A percentile compares a stretch with the other conserved stretches of the same genome.
phyloP scores from a whole-genome alignment of 2,888 invertebrate species.

The Ashinkailepas kermadecensis region DNA sequence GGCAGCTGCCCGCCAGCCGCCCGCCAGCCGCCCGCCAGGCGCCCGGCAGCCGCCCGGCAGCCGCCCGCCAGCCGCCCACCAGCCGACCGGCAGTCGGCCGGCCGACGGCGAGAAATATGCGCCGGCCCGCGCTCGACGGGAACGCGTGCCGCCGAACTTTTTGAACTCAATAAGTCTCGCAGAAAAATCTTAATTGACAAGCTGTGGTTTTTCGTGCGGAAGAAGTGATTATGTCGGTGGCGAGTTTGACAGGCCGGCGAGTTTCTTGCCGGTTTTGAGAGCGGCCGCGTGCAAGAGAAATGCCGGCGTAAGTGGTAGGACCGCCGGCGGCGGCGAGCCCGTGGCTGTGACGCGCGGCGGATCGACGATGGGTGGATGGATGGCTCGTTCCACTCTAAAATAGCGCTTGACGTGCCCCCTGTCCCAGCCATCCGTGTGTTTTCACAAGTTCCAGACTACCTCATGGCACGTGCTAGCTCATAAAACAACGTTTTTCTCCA shows the following conservation, averaged over 20 bases:
- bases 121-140: neutral
- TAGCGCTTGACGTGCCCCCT: conserved; percentile 6
- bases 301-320: neutral
- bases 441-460: neutral
- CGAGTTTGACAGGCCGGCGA: neutral
- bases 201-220: conserved; percentile 1
- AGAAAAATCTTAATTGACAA: conserved; percentile 20
- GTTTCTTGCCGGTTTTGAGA: neutral
- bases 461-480: conserved; percentile 11
- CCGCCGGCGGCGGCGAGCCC: neutral
- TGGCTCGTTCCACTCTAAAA: neutral
- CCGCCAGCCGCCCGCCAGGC: too few relatives aligned
- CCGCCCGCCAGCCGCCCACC: neutral
- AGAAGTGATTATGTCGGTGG: neutral
- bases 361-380: neutral
- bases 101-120: neutral
- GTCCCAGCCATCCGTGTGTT: neutral
- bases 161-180: neutral
- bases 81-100: neutral
- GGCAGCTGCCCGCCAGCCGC: too few relatives aligned
- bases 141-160: neutral
- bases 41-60: neutral
- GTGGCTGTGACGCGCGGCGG: neutral
- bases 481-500: neutral
- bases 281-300: neutral